Evolutionary conservation across 2,797 vertebrate genomes (phyloP).

Genomic region (Crenuchus spilurus): DNA sequence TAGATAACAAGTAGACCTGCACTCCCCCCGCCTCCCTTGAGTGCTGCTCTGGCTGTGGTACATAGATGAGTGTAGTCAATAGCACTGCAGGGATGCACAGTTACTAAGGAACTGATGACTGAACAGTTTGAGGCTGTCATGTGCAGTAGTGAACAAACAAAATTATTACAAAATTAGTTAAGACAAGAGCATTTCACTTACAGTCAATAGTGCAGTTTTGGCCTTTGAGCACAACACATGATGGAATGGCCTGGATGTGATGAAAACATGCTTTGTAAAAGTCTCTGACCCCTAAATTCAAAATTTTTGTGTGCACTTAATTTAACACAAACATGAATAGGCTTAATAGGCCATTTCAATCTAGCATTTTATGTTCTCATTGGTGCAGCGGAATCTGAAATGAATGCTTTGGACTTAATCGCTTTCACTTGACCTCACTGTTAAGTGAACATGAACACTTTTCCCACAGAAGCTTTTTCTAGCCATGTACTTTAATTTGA

Average conservation of each 20-base stretch:
- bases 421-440: constrained; percentile 6
- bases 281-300: too few relatives aligned
- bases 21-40: not conserved
- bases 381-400: not conserved
- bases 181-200: too few relatives aligned
- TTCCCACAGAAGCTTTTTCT: not conserved
- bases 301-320: too few relatives aligned
- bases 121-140: not conserved
- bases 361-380: too few relatives aligned
- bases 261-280: too few relatives aligned
- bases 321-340: not conserved
- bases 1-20: not conserved
- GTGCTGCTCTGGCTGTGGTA: not conserved
- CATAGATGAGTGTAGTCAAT: not conserved
- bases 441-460: not conserved
- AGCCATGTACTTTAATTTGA: not conserved
- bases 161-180: not conserved
- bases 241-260: too few relatives aligned
- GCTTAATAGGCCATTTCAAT: too few relatives aligned
- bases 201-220: not conserved
- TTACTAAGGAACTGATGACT: not conserved
- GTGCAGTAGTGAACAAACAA: not conserved
- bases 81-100: not conserved
- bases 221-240: too few relatives aligned
- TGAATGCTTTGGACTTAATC: not conserved